Percentiles rank a stretch among this genome's conserved stretches.
Conservation (phyloP, 2,888 invertebrate genomes). For the Liodrosophila aerea region DNA sequence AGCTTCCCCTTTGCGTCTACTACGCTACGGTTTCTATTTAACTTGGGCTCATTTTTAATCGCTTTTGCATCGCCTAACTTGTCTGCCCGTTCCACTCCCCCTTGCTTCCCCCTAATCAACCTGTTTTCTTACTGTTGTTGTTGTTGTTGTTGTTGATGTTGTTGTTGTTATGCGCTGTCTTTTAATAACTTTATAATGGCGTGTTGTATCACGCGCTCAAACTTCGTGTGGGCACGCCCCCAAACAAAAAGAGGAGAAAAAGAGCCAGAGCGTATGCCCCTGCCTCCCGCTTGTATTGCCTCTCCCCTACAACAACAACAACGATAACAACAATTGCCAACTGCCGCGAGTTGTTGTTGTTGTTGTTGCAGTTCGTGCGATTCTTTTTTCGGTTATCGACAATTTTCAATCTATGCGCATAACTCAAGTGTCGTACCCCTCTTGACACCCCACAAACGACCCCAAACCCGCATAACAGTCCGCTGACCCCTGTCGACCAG, state of each 20-base stretch:
- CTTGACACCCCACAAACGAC: conserved; percentile 51
- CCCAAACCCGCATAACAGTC: conserved; percentile 62
- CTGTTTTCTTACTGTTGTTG: conserved; percentile 45
- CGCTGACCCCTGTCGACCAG: conserved; percentile 5
- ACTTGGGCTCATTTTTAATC: conserved; percentile 15
- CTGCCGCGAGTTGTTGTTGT: conserved; percentile 32
- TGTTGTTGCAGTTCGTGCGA: conserved; percentile 64
- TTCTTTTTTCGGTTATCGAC: conserved; percentile 76
- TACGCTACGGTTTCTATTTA: too few relatives aligned
- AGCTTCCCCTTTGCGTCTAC: background rate
- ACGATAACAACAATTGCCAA: conserved; percentile 55
- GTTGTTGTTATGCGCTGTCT: conserved; percentile 47
- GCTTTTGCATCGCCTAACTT: conserved; percentile 20
- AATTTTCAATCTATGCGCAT: conserved; percentile 77
- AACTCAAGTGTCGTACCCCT: conserved; percentile 64
- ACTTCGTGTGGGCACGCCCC: conserved; percentile 68
- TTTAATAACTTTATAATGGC: conserved; percentile 81
- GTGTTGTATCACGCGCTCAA: conserved; percentile 69
- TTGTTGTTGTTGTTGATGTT: conserved; percentile 25
- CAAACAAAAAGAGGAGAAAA: conserved; percentile 7
- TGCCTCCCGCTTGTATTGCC: background rate
- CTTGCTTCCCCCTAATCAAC: background rate
- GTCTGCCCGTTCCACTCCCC: background rate
- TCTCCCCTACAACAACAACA: conserved; percentile 13
- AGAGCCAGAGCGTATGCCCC: conserved; percentile 17